phyloP scores from a whole-genome alignment of 2,797 vertebrate genomes.

The Hylomyscus alleni region DNA sequence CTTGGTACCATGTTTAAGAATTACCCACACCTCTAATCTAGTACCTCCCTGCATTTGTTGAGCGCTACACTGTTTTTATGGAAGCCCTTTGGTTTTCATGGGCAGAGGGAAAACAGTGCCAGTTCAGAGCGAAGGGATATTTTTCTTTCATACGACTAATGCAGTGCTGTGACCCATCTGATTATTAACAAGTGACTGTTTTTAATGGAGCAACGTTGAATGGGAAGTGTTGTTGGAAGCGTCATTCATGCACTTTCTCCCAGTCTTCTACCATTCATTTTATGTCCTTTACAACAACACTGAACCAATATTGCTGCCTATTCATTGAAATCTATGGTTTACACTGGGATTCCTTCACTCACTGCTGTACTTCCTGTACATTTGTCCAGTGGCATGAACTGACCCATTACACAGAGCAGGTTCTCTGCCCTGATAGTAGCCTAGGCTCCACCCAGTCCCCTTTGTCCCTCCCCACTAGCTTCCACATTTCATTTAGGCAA shows the following conservation, averaged over 20 bases:
- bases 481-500: background rate
- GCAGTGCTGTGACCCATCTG: background rate
- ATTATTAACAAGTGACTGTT: background rate
- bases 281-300: background rate
- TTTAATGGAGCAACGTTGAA: background rate
- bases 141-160: background rate
- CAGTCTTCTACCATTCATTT: background rate
- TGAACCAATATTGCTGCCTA: background rate
- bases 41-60: background rate
- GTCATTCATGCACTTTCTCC: fast-evolving
- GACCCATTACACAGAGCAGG: background rate
- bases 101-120: background rate
- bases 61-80: background rate
- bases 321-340: background rate
- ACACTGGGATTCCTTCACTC: background rate
- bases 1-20: conserved; percentile 5
- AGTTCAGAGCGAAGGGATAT: background rate
- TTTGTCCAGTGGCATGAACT: background rate
- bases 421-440: background rate
- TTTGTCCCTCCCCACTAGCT: no score
- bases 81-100: conserved; percentile 51
- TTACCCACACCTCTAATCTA: conserved; percentile 11
- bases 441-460: background rate
- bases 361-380: background rate
- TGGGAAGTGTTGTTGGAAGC: background rate